Base-by-base conservation (phyloP, 2,888 invertebrate genomes). In the Yponomeuta cagnagella region DNA sequence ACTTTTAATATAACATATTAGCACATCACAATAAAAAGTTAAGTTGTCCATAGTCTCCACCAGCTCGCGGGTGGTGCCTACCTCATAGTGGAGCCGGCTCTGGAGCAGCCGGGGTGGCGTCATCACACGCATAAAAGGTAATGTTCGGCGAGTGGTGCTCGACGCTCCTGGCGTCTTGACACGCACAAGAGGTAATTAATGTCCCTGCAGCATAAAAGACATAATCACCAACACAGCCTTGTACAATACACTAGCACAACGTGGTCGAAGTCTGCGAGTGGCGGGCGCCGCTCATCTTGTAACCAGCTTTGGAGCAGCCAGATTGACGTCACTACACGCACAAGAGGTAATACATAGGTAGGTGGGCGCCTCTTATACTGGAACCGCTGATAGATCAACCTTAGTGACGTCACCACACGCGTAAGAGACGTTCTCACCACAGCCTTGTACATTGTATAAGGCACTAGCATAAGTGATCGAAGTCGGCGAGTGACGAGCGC, bases 31-130 rank as follows among this genome's bases (percentile, higher is more conserved):
- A 23, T 23, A 23, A 23, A 23, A 23, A 23, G 23, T 23, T 23
- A 23, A 23, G 23, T 23, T 23, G 23, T 23, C 23, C 23, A 23
- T 23, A 2, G 10, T 52, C 96, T 96, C 80, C 97, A 97, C 86
- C 97, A 98, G 77, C 89, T 23, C 1, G 76, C 74, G 91, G 90
- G 86, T 98, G 98, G 87, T 98, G 98, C 98, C 70, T 98, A 98
- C 70, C 4, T 8, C 52, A 52, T 52, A 6, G 52, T 52, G 52
- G 4, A 52, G 12, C 10, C 52, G 52, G 52, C 52, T 12, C 10
- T 52, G 3, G 52, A 58, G 15, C 52, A 15, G 15, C 52, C 52
- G 4, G 52, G 12, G 52, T 58, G 52, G 52, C 52, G 90, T 80
- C 89, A 88, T 37, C 86, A 88, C 73, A 78, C 88, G 75, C 89